Base-by-base conservation (phyloP, 2,797 vertebrate species). In the Eospalax fontanierii region DNA sequence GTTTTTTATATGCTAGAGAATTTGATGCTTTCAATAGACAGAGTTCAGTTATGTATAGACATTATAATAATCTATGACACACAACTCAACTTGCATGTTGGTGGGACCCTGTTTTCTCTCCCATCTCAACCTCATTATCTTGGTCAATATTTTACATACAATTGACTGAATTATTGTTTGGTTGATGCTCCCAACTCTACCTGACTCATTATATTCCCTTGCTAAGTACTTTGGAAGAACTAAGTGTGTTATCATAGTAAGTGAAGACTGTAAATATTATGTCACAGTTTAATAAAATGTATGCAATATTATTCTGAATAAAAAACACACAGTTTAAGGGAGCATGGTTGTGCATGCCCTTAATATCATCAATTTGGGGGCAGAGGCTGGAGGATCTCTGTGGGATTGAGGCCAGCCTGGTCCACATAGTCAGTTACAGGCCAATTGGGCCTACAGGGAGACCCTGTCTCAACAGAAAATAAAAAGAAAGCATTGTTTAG, bases 241-340 rank as follows among this genome's bases (percentile, higher is more conserved):
- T 30, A 50, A 6, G 59, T 70, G 7, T 85, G 18, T 18, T 46
- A 16, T 85, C 38, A 10, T 65, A 75, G 30, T 46, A 84, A 59
- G 54, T 28, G 28, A 86, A 86, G 54, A 1, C 61, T 70, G 0
- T 83, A 79, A 81, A 61, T 2, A 38, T 3, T 35, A 26, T 30
- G 6, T 16, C 70, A 18, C 50, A 28, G 33, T 79, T 83, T 91
- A 71, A 59, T 24, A 74, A 92, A 90, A 88, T 14, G 3, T 73
- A 70, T 88, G 40, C 54, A 78, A 22, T 46, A 70, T 35, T 85
- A 75, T 76, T 11, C 35, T 79, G 70, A 92, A 83, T 80, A 85
- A 94, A 94, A 84, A 57, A 66, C 33, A 65, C 24, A 65, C 28
- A 28, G 63, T 28, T 65, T 65, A 65, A 65, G 10, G 9, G 50